Conservation (phyloP, 2,888 invertebrate genomes). For the Drosophila yooni region DNA sequence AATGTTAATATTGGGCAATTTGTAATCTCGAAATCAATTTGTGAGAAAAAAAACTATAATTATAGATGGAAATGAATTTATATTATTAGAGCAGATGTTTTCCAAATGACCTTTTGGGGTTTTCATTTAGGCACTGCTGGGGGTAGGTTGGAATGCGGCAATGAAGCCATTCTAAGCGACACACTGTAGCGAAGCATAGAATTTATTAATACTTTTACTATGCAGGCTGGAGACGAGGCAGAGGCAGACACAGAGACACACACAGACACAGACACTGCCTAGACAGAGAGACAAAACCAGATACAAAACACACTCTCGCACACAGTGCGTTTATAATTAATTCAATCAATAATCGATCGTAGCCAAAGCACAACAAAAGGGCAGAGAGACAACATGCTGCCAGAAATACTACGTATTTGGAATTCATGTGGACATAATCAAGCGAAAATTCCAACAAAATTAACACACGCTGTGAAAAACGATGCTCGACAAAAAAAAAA, state of each 20-base stretch:
- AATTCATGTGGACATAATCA: constrained; percentile 77
- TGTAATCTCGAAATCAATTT: neutral
- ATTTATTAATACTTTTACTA: constrained; percentile 52
- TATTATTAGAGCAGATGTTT: constrained; percentile 32
- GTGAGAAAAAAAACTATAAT: neutral
- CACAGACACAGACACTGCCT: neutral
- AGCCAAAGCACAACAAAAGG: constrained; percentile 46
- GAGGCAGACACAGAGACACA: neutral
- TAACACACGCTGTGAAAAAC: constrained; percentile 70
- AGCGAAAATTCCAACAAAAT: constrained; percentile 73
- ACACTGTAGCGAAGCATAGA: constrained; percentile 30
- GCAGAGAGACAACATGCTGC: constrained; percentile 45
- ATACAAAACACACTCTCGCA: constrained; percentile 43
- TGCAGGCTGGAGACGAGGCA: neutral
- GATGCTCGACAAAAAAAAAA: constrained; percentile 15
- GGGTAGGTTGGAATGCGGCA: constrained; percentile 40
- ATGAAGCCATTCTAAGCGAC: constrained; percentile 49
- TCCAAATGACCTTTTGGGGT: constrained; percentile 3
- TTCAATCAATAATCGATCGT: constrained; percentile 78
- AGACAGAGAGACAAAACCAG: constrained; percentile 4
- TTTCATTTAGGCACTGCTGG: constrained; percentile 25
- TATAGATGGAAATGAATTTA: constrained; percentile 5
- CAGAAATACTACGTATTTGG: constrained; percentile 41
- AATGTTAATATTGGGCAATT: neutral
- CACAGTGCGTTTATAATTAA: constrained; percentile 77